These are phyloP conservation scores for Melanophora roralis DNA, from an alignment of 2,888 invertebrate species.

Conservation along the genomic window DNA sequence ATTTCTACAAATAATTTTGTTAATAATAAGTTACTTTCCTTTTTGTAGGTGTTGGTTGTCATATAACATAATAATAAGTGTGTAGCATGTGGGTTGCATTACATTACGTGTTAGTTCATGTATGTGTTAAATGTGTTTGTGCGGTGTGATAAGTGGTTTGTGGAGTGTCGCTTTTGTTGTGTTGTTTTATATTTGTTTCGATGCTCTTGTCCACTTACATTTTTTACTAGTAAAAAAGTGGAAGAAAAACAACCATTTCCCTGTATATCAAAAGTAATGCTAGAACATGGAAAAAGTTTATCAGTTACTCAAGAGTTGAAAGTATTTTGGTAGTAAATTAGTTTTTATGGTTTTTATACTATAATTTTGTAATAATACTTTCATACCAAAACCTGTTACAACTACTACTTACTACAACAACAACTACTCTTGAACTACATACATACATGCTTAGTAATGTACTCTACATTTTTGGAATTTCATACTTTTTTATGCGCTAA, in stretches of 20 bases:
- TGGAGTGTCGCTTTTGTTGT: constrained; percentile 7
- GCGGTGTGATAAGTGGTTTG: constrained; percentile 37
- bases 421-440: neutral
- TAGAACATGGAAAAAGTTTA: constrained; percentile 26
- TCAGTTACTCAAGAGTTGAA: constrained; percentile 42
- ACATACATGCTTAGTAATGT: neutral
- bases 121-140: constrained; percentile 2
- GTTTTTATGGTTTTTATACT: constrained; percentile 44
- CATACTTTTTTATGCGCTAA: neutral
- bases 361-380: constrained; percentile 40
- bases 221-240: no score
- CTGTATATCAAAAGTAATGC: no score
- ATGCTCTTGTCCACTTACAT: constrained; percentile 38
- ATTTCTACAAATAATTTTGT: constrained; percentile 43
- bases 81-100: neutral
- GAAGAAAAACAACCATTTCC: no score
- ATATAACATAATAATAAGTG: constrained; percentile 15
- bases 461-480: neutral
- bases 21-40: constrained; percentile 27
- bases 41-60: constrained; percentile 3
- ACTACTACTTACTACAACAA: neutral
- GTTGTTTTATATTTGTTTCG: neutral
- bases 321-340: constrained; percentile 42
- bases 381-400: neutral
- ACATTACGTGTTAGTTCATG: neutral